Percentiles rank a stretch among this genome's conserved stretches.
Conservation (phyloP, 1,140 invertebrate genomes). For the Ditylenchus dipsaci region DNA sequence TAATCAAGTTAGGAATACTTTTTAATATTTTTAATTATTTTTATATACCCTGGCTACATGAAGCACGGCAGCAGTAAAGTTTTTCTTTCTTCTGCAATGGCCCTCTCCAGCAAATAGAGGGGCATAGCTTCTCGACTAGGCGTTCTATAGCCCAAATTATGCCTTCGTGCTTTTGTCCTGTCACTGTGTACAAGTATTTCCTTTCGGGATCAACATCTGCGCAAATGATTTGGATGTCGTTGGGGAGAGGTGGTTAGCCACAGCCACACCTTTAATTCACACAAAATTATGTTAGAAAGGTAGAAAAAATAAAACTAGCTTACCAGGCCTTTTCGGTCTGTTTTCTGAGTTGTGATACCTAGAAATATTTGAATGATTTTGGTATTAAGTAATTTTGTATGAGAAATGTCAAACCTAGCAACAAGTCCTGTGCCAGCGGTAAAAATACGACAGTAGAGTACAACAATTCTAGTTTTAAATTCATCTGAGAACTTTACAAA, state of each 20-base stretch:
- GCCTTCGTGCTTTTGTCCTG: slow-evolving; percentile 38
- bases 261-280: slow-evolving; percentile 28
- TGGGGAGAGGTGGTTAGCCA: slow-evolving; percentile 40
- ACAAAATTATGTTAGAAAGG: neutral
- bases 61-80: slow-evolving; percentile 31
- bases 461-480: slow-evolving; percentile 37
- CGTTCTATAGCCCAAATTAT: slow-evolving; percentile 39
- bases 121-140: slow-evolving; percentile 30
- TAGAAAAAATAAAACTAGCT: neutral
- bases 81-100: slow-evolving; percentile 31
- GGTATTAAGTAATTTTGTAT: too few species aligned
- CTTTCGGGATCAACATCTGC: slow-evolving; percentile 30
- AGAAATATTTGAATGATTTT: too few species aligned
- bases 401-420: neutral
- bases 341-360: slow-evolving; percentile 35
- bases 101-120: slow-evolving; percentile 39
- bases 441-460: slow-evolving; percentile 42
- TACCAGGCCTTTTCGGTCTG: slow-evolving; percentile 33
- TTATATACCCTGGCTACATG: slow-evolving; percentile 36
- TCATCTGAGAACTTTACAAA: slow-evolving; percentile 21
- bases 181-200: slow-evolving; percentile 41
- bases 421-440: slow-evolving; percentile 40
- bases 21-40: too few species aligned
- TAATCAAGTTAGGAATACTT: too few species aligned
- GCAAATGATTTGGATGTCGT: slow-evolving; percentile 44